Evolutionary conservation across 2,888 invertebrate species (phyloP), one percentile per base, ranked within the genome.

Genomic region (Cryptocephalus primarius): DNA sequence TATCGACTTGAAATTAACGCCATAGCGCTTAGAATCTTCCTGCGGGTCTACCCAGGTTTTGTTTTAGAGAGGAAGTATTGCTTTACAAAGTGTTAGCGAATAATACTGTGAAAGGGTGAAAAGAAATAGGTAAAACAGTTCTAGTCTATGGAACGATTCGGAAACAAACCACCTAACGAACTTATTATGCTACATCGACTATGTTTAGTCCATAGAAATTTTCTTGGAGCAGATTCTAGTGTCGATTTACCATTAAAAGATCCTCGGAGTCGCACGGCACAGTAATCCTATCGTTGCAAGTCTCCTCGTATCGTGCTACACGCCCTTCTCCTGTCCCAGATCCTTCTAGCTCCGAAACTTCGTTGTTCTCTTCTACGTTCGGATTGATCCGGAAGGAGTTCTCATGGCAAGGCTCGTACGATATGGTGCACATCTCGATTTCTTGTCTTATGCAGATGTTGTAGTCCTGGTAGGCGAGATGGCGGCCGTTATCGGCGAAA

Each of bases 231-330:
- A 22, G 22, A 22, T 22, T 22, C 6, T 22, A 6, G 6, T 2
- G 3, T 6, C 22, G 2, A 22, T 22, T 22, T 72, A 79, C 85
- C 72, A 82, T 80, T 48, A 89, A 77, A 61, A 89, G 83, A 63
- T 89, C 88, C 60, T 89, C 89, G 46, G 84, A 82, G 61, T 89
- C 88, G 58, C 89, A 89, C 0, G 88, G 86, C 70, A 89, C 81
- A 1, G 88, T 80, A 42, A 89, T 78, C 42, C 83, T 76, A 63
- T 89, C 88, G 10, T 70, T 71, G 62, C 89, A 89, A 1, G 75
- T 71, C 36, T 75, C 51, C 49, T 53, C 54, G 13, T 51, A 42
- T 32, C 55, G 43, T 1, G 48, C 68, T 66, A 63, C 47, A 31
- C 56, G 43, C 1, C 49, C 68, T 66, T 63, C 47, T 12, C 32